Conservation (phyloP, 2,888 invertebrate genomes). For the Muscina levida region DNA sequence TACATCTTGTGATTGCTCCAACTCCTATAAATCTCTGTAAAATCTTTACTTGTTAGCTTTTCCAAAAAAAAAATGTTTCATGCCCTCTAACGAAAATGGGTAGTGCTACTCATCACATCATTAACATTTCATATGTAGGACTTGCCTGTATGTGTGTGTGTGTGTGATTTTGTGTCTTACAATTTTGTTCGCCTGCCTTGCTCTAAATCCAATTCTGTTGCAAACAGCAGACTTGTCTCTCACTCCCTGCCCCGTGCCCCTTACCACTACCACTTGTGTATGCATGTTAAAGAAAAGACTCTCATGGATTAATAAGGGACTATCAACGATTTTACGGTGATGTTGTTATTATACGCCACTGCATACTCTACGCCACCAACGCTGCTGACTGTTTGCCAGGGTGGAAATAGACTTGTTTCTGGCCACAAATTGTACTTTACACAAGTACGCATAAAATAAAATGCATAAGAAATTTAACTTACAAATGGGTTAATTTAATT, state of each 20-base stretch:
- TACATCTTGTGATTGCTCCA: too few species aligned
- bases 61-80: neutral
- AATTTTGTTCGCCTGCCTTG: neutral
- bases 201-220: neutral
- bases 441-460: too few species aligned
- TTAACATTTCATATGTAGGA: neutral
- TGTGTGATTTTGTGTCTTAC: neutral
- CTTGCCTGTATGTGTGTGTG: neutral
- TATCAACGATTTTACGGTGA: conserved; percentile 4
- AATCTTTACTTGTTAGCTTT: neutral
- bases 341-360: neutral
- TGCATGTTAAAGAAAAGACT: neutral
- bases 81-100: neutral
- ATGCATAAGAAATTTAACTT: too few species aligned
- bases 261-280: conserved; percentile 15
- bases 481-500: too few species aligned
- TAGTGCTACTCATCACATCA: conserved; percentile 9
- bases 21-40: too few species aligned
- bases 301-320: conserved; percentile 18
- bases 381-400: neutral
- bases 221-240: neutral
- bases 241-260: neutral
- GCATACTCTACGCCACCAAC: conserved; percentile 5
- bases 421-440: too few species aligned
- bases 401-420: too few species aligned